phyloP scores from a whole-genome alignment of 2,797 vertebrate species.

The Tenualosa ilisha region DNA sequence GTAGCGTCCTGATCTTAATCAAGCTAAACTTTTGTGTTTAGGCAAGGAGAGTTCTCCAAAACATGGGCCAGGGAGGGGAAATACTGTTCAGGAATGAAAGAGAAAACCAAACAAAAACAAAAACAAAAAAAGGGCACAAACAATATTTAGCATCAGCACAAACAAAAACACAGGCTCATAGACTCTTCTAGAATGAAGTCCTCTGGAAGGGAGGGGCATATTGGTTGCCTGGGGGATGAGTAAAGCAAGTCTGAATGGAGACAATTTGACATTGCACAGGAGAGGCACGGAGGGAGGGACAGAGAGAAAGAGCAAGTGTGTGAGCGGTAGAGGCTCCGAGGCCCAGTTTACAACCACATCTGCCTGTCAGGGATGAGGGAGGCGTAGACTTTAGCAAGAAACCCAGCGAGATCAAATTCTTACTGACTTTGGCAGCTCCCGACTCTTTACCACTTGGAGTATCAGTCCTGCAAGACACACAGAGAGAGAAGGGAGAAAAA shows the following conservation, averaged over 20 bases:
- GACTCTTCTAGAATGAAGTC: slow-evolving; percentile 2
- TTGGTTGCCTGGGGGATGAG: slow-evolving; percentile 33
- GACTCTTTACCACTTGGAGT: slow-evolving; percentile 95
- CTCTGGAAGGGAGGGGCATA: slow-evolving; percentile 44
- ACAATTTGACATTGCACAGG: slow-evolving; percentile 56
- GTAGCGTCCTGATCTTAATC: not conserved
- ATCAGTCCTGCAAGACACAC: slow-evolving; percentile 77
- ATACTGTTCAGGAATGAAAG: not conserved
- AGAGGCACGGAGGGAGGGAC: slow-evolving; percentile 39
- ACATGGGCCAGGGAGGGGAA: not conserved
- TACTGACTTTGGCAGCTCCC: slow-evolving; percentile 99
- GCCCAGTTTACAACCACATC: slow-evolving; percentile 76
- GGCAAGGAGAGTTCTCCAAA: not conserved
- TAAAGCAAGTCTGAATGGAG: slow-evolving; percentile 41
- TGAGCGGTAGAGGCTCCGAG: slow-evolving; percentile 55
- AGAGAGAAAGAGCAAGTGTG: not conserved
- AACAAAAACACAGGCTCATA: not conserved
- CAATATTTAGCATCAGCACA: not conserved
- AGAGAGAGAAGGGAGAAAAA: not conserved
- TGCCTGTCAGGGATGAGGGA: slow-evolving; percentile 83
- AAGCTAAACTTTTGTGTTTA: not conserved
- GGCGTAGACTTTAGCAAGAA: slow-evolving; percentile 86
- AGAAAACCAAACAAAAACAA: not conserved
- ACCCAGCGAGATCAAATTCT: slow-evolving; percentile 92
- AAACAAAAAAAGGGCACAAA: not conserved